These are phyloP conservation scores for Drosophila niveifrons DNA, from an alignment of 2,888 invertebrate genomes.

Conservation along the genomic window DNA sequence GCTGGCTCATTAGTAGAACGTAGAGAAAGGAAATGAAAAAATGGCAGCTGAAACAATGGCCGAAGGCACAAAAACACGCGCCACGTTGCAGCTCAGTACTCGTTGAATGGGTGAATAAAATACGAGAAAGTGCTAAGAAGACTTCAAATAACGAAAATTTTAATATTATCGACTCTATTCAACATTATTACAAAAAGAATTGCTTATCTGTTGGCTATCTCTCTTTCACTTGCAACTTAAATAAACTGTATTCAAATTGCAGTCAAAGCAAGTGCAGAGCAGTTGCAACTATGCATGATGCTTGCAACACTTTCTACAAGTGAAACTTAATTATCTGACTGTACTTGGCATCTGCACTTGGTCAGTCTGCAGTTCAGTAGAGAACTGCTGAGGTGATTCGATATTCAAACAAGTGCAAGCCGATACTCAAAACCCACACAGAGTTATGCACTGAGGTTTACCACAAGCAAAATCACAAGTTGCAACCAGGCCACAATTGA, in stretches of 20 bases:
- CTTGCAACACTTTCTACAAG: conserved; percentile 20
- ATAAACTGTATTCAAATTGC: not conserved
- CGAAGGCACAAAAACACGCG: conserved; percentile 7
- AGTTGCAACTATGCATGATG: conserved; percentile 22
- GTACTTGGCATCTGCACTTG: conserved; percentile 3
- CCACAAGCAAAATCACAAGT: conserved; percentile 16
- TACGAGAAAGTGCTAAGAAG: not conserved
- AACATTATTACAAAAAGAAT: not conserved
- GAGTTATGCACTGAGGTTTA: not conserved
- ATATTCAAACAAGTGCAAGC: not conserved
- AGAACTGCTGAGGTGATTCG: not conserved
- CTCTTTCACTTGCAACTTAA: not conserved
- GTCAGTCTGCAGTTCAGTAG: conserved; percentile 3
- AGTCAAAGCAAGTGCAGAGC: conserved; percentile 1
- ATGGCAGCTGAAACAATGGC: conserved; percentile 12
- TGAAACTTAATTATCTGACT: conserved; percentile 33
- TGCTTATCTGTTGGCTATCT: not conserved
- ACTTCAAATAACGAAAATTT: not conserved
- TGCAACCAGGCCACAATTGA: conserved; percentile 29
- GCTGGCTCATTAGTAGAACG: conserved; percentile 52
- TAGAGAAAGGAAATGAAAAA: conserved; percentile 6
- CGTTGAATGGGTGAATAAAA: not conserved
- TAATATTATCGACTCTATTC: not conserved
- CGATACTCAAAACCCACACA: conserved; percentile 2
- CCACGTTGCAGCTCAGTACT: not conserved